Conservation (phyloP, 2,113 vertebrate species). For the Bagarius yarrelli region DNA sequence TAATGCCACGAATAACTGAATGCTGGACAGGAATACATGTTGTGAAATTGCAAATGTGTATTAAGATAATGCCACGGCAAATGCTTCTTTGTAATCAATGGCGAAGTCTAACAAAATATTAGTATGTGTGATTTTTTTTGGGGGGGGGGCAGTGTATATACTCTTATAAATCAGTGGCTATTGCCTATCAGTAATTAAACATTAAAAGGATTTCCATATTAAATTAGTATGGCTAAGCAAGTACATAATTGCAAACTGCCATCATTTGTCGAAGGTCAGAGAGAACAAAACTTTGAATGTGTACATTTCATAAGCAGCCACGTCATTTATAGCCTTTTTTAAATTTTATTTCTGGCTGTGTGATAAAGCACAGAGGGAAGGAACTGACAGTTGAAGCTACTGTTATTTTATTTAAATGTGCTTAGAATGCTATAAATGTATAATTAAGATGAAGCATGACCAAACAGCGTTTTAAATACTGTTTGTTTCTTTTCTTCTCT, state of each 20-base stretch:
- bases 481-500: neutral
- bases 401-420: slow-evolving; percentile 20
- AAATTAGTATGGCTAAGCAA: neutral
- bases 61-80: too few species aligned
- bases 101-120: too few species aligned
- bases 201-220: neutral
- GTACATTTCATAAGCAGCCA: slow-evolving; percentile 2
- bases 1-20: too few species aligned
- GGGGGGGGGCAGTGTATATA: too few species aligned
- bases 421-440: neutral
- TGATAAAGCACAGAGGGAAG: neutral
- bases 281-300: slow-evolving; percentile 1
- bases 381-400: slow-evolving; percentile 3
- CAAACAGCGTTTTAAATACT: neutral
- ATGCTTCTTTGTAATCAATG: too few species aligned
- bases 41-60: too few species aligned
- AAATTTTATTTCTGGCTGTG: neutral
- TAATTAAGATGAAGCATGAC: neutral
- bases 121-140: too few species aligned
- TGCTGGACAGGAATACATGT: too few species aligned
- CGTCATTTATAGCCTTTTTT: neutral
- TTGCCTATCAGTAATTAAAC: neutral
- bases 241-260: neutral
- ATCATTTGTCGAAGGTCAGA: neutral
- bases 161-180: neutral